Base-by-base conservation (phyloP, 2,797 vertebrate genomes). In the Esox masquinongy region DNA sequence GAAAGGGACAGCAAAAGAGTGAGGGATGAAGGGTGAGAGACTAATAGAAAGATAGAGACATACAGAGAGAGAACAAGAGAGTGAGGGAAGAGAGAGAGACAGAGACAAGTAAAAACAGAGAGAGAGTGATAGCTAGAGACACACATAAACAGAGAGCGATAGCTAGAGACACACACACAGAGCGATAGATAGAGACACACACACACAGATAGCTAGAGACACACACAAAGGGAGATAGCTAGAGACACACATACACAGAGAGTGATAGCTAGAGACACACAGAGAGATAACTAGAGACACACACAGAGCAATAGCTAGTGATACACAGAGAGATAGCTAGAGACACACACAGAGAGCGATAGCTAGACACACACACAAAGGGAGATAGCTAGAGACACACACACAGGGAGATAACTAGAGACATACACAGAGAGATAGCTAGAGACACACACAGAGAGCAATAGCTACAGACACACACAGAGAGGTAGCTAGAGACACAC, bases 141-240 rank as follows among this genome's bases (percentile, higher is more conserved):
- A 67, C 61, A 67, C 31, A 74, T 47, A 39, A 6, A 74, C 39
- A 31, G 39, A 68, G 67, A 47, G 19, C 11, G 14, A 43, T 9
- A 31, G 69, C 64, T 43, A 77, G 29, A 51, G 53, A 31, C 69
- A 22, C 53, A 39, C 14, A 74, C 39, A 31, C 39, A 68, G 67
- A 47, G 19, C 11, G 14, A 43, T 9, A 31, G 69, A 71, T 43
- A 77, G 29, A 51, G 53, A 31, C 19, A 47, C 22, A 70, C 3
- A 5, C 4, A 75, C 19, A 70, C 15, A 63, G 5, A 39, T 3
- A n/a, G 34, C 36, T 14, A n/a, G 66, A 68, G 66, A 67, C 1
- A 63, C 3, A 63, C n/a, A 63, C n/a, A n/a, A n/a, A n/a, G 59
- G 26, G 59, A 63, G 59, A 63, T n/a, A 24, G 59, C 31, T 26